Evolutionary conservation across 2,113 vertebrate species (phyloP), one percentile per base, ranked within the genome.

Genomic region (Gyps fulvus): DNA sequence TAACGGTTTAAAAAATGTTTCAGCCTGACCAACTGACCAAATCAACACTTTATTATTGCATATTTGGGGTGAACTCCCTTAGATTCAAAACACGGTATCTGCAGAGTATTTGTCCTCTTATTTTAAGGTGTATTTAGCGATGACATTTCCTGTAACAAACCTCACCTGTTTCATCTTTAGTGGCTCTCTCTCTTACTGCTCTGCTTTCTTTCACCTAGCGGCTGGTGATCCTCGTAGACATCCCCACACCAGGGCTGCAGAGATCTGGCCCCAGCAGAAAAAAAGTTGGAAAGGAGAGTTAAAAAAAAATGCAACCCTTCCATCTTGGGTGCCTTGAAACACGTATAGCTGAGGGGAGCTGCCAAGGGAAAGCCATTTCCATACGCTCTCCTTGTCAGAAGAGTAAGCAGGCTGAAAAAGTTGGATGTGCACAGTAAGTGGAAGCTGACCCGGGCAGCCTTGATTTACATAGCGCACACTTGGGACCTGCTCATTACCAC

Each of bases 401-500:
- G 96, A 93, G 85, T 73, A 95, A 94, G 88, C 94, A 94, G 81
- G 81, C 95, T 96, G 93, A 88, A 93, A 95, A 95, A 70, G 77
- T 94, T 95, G 87, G 93, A 84, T 79, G 88, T 57, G 67, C 49
- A 16, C 87, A 50, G 70, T 14, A 26, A 93, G 87, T 7, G 83
- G 92, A 79, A 40, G 85, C 81, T 90, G 95, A 96, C 93, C 94
- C 58, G 0, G 74, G 77, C 85, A 83, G 94, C 95, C 93, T 94
- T 83, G 82, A 95, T 97, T 95, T 97, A 80, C 96, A 94, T 88
- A 80, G 90, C 1, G 2, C 85, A 81, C 96, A 65, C 97, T 92
- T 81, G 95, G 96, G 94, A 94, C 45, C 91, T 57, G 88, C 91
- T 98, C 88, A 91, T 98, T 97, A 97, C 90, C 87, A 78, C 94